Percentiles rank a stretch among this genome's conserved stretches.
Evolutionary conservation across 2,888 invertebrate genomes (phyloP).

Genomic region (Tanytarsus gracilentus): DNA sequence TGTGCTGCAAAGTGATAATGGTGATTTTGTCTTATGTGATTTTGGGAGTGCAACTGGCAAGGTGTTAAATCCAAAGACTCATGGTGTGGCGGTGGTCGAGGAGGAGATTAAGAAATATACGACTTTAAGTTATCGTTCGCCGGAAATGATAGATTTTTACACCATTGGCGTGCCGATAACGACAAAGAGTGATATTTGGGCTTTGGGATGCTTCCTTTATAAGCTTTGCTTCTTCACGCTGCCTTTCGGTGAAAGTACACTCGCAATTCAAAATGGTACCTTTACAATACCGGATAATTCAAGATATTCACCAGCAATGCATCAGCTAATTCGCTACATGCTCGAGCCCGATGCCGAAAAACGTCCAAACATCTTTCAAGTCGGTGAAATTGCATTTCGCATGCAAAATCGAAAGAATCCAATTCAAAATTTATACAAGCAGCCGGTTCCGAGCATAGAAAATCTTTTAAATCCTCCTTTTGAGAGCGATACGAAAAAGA

Average conservation of each 20-base stretch:
- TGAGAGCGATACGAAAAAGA: slow-evolving; percentile 59
- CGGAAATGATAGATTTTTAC: slow-evolving; percentile 91
- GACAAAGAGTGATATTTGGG: slow-evolving; percentile 85
- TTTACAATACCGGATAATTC: slow-evolving; percentile 77
- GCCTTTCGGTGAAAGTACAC: slow-evolving; percentile 86
- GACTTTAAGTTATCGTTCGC: slow-evolving; percentile 70
- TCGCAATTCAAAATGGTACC: slow-evolving; percentile 84
- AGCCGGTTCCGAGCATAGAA: slow-evolving; percentile 49
- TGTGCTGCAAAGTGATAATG: slow-evolving; percentile 68
- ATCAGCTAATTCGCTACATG: slow-evolving; percentile 71
- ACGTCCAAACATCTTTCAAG: slow-evolving; percentile 82
- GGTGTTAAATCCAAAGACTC: slow-evolving; percentile 56
- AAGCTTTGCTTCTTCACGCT: slow-evolving; percentile 81
- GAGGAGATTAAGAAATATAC: slow-evolving; percentile 84
- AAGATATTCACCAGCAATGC: slow-evolving; percentile 59
- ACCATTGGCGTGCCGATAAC: slow-evolving; percentile 67
- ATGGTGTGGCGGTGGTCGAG: slow-evolving; percentile 62
- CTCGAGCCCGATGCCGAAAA: slow-evolving; percentile 72
- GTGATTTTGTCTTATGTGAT: slow-evolving; percentile 81
- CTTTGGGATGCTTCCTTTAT: slow-evolving; percentile 78
- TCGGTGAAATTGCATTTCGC: slow-evolving; percentile 62
- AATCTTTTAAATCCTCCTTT: slow-evolving; percentile 55
- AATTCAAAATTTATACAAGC: slow-evolving; percentile 68
- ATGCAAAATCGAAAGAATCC: slow-evolving; percentile 64
- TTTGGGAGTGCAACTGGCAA: slow-evolving; percentile 90